Evolutionary conservation across 1,140 invertebrate species (phyloP), one percentile per base, ranked within the genome.

Genomic region (Papilio polytes): DNA sequence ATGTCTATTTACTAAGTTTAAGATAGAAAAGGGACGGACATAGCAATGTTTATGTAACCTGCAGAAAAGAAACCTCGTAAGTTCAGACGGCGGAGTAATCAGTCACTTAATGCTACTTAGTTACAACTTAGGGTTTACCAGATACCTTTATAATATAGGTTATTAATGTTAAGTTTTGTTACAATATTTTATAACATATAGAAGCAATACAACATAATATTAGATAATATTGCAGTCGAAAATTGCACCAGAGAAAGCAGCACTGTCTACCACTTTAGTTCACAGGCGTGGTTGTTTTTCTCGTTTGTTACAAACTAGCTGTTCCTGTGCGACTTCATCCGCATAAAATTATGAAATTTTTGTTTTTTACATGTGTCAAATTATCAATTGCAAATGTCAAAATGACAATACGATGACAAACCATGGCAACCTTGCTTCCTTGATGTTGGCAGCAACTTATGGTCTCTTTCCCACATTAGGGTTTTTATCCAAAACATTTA

Each of bases 31-130:
- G 63, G 63, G 26, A 36, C 31, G 63, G 15, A 70, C 12, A 70
- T 18, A 70, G 12, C 26, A 70, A 31, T 18, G 63, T 70, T 70
- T 31, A 70, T 20, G 63, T 70, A 70, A 70, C 63, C 26, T 31
- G 63, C 63, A 31, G 63, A 31, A 70, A 31, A 12, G 63, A 70
- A 70, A 10, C 63, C 63, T 70, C 13, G 31, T 1, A 18, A 70
- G 13, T 70, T 31, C 26, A 70, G 63, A 70, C 63, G 63, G 12
- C 12, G 63, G 63, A 31, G 31, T 70, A 36, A 70, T 70, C 26
- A 70, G 63, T 70, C 26, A 31, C 63, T 31, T 70, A 70, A 70
- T 70, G 26, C 63, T 26, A 70, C 63, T 70, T 70, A 70, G 63
- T 15, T 26, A 26, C 59, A 63, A 63, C 59, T 63, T 63, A 63